phyloP scores from a whole-genome alignment of 1,140 invertebrate genomes.

The Macrocentrus cingulum region DNA sequence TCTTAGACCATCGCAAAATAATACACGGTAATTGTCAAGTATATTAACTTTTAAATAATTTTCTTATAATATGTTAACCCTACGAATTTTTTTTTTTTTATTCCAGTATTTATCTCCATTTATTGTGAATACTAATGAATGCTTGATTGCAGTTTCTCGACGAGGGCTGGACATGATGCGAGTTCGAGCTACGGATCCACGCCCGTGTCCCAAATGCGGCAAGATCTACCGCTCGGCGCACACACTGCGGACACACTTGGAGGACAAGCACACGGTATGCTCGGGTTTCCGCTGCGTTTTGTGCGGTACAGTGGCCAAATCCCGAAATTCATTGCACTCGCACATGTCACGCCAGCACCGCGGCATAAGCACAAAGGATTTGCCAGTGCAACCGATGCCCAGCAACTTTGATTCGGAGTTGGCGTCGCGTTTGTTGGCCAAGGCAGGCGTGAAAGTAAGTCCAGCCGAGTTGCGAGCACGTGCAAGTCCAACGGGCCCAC shows the following conservation, averaged over 20 bases:
- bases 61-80: too few relatives aligned
- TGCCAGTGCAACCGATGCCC: constrained; percentile 88
- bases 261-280: constrained; percentile 90
- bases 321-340: constrained; percentile 85
- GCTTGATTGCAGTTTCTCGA: constrained; percentile 64
- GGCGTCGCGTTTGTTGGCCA: constrained; percentile 76
- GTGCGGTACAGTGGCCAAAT: constrained; percentile 89
- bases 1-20: too few relatives aligned
- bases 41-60: too few relatives aligned
- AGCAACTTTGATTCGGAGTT: constrained; percentile 86
- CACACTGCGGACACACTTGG: constrained; percentile 84
- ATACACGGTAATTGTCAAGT: too few relatives aligned
- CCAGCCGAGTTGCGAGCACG: constrained; percentile 77
- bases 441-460: constrained; percentile 84
- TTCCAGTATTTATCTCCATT: too few relatives aligned
- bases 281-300: constrained; percentile 88
- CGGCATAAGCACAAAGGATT: constrained; percentile 88
- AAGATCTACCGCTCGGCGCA: constrained; percentile 91
- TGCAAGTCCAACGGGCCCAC: constrained; percentile 79
- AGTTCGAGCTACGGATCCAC: constrained; percentile 85
- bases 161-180: constrained; percentile 79
- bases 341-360: constrained; percentile 91
- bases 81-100: too few relatives aligned
- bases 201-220: constrained; percentile 88
- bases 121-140: neutral